These are phyloP conservation scores for Brachionus plicatilis DNA, from an alignment of 1,140 invertebrate species.

Conservation along the genomic window DNA sequence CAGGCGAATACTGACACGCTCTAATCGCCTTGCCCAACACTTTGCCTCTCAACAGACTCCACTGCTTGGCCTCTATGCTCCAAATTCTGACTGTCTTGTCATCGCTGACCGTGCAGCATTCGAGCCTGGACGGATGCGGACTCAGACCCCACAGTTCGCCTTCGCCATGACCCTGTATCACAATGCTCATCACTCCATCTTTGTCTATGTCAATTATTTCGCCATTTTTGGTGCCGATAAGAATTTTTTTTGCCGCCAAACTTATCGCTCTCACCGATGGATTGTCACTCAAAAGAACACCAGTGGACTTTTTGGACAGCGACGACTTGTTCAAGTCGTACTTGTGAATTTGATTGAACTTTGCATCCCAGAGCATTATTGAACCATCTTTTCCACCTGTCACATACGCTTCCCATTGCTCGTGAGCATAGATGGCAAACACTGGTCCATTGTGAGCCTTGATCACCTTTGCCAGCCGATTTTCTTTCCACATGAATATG, in stretches of 20 bases:
- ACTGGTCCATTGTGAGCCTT: conserved; percentile 55
- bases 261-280: conserved; percentile 53
- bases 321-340: conserved; percentile 50
- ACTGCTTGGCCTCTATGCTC: conserved; percentile 44
- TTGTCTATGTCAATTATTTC: conserved; percentile 55
- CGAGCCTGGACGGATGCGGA: conserved; percentile 48
- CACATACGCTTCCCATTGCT: conserved; percentile 55
- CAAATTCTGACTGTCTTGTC: conserved; percentile 53
- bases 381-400: conserved; percentile 57
- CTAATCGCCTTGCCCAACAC: conserved; percentile 49
- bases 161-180: conserved; percentile 54
- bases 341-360: conserved; percentile 53
- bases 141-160: conserved; percentile 55
- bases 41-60: neutral
- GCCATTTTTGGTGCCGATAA: conserved; percentile 51
- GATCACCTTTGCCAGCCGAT: conserved; percentile 47
- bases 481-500: conserved; percentile 53
- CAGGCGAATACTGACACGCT: conserved; percentile 51
- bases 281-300: conserved; percentile 47
- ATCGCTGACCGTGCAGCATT: conserved; percentile 54
- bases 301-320: conserved; percentile 46
- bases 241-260: conserved; percentile 51
- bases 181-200: conserved; percentile 49
- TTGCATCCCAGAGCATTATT: conserved; percentile 53
- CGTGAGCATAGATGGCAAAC: conserved; percentile 55